A percentile compares a stretch with the other conserved stretches of the same genome.
phyloP scores from a whole-genome alignment of 1,140 invertebrate genomes.

The Caenorhabditis remanei region DNA sequence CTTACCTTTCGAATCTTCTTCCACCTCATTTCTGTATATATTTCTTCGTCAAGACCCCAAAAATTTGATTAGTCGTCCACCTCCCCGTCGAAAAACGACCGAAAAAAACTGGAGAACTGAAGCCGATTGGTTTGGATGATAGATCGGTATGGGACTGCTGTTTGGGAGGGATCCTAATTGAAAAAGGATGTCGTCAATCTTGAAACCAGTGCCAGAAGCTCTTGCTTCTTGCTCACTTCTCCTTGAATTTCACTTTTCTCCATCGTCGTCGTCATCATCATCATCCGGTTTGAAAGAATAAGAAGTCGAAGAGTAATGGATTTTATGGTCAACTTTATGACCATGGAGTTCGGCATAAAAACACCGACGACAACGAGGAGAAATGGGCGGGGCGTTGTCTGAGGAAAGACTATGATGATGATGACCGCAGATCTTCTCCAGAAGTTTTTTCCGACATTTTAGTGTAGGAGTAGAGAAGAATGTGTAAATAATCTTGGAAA shows the following conservation, averaged over 20 bases:
- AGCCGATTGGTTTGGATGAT: background rate
- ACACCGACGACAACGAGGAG: background rate
- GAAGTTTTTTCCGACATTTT: background rate
- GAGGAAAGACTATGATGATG: background rate
- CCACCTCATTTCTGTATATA: background rate
- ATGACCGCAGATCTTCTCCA: slow-evolving; percentile 18
- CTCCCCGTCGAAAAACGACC: background rate
- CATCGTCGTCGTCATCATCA: background rate
- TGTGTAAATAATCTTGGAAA: background rate
- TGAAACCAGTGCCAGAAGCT: background rate
- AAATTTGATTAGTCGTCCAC: slow-evolving; percentile 16
- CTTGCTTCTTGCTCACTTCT: background rate
- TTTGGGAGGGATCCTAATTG: slow-evolving; percentile 1
- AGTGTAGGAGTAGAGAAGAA: background rate
- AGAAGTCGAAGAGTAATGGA: slow-evolving; percentile 44
- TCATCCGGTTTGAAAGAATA: slow-evolving; percentile 7
- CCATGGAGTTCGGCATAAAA: slow-evolving; percentile 36
- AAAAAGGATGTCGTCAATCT: slow-evolving; percentile 55
- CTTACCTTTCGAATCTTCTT: slow-evolving; percentile 29
- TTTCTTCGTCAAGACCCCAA: too few species aligned
- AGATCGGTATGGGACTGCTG: background rate
- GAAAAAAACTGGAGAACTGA: background rate
- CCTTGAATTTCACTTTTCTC: background rate
- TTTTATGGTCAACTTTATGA: slow-evolving; percentile 51
- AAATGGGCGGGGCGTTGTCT: background rate